A percentile compares a stretch with the other conserved stretches of the same genome.
Evolutionary conservation across 2,113 vertebrate genomes (phyloP).

Genomic region (Pterocles orientalis): DNA sequence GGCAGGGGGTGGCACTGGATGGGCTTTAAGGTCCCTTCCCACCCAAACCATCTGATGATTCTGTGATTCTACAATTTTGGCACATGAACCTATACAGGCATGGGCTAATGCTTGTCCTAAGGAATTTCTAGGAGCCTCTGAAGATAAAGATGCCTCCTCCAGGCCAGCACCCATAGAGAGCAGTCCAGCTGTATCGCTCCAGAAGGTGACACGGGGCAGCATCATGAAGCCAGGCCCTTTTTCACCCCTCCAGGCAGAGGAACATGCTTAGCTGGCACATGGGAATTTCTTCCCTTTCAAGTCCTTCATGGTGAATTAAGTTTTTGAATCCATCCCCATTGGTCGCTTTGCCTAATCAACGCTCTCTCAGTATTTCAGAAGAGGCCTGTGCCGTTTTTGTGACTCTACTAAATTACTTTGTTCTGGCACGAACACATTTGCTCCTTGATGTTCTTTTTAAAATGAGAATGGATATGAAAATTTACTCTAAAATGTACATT

Average conservation of each 20-base stretch:
- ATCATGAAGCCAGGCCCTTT: background rate
- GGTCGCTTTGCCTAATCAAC: slow-evolving; percentile 45
- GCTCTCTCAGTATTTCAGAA: slow-evolving; percentile 26
- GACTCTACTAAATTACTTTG: slow-evolving; percentile 60
- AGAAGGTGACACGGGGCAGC: background rate
- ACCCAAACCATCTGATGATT: no score
- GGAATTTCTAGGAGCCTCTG: background rate
- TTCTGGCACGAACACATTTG: slow-evolving; percentile 62
- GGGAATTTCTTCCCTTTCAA: slow-evolving; percentile 50
- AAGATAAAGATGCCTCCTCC: background rate
- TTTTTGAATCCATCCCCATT: slow-evolving; percentile 54
- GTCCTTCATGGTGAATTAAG: slow-evolving; percentile 72
- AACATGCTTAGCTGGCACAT: background rate
- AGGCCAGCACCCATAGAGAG: background rate
- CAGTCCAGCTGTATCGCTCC: background rate
- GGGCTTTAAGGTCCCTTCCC: no score
- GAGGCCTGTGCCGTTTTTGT: slow-evolving; percentile 29
- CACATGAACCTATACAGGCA: no score
- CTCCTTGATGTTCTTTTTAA: slow-evolving; percentile 7
- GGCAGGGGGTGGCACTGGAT: no score
- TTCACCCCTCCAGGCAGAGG: background rate
- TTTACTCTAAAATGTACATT: slow-evolving; percentile 67
- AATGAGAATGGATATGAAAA: slow-evolving; percentile 69
- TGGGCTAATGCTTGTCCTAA: background rate
- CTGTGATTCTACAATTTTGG: no score